A percentile compares a stretch with the other conserved stretches of the same genome.
Evolutionary conservation across 2,888 invertebrate species (phyloP).

Genomic region (Macaria liturata): DNA sequence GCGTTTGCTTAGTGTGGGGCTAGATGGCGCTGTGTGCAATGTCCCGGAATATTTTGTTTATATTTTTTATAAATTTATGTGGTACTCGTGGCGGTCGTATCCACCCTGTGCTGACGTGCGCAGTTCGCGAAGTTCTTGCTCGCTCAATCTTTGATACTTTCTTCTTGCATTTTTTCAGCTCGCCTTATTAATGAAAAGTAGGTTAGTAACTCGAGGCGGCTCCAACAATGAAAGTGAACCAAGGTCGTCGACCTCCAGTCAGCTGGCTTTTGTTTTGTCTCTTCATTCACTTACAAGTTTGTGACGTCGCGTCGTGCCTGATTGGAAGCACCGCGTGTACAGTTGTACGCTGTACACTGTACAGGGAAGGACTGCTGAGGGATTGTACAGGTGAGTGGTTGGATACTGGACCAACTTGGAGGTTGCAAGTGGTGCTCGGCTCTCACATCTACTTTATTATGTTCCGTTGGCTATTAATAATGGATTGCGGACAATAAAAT

Average conservation of each 20-base stretch:
- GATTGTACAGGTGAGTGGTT: too few species aligned
- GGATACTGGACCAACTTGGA: too few species aligned
- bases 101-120: slow-evolving; percentile 52
- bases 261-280: slow-evolving; percentile 80
- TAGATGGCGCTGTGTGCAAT: too few species aligned
- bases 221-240: slow-evolving; percentile 83
- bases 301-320: slow-evolving; percentile 22
- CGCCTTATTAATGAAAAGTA: slow-evolving; percentile 84
- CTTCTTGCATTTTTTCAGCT: slow-evolving; percentile 83
- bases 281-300: slow-evolving; percentile 40
- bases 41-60: too few species aligned
- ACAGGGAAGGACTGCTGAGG: too few species aligned
- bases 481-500: too few species aligned
- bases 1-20: too few species aligned
- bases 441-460: too few species aligned
- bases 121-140: slow-evolving; percentile 75
- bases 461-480: too few species aligned
- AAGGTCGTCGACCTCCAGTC: slow-evolving; percentile 76
- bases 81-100: slow-evolving; percentile 30
- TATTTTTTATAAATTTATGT: too few species aligned
- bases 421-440: too few species aligned
- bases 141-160: slow-evolving; percentile 84
- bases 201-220: slow-evolving; percentile 81
- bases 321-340: slow-evolving; percentile 3
- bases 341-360: neutral